Base-by-base conservation (phyloP, 1,140 invertebrate genomes). In the Anoplolepis gracilipes region DNA sequence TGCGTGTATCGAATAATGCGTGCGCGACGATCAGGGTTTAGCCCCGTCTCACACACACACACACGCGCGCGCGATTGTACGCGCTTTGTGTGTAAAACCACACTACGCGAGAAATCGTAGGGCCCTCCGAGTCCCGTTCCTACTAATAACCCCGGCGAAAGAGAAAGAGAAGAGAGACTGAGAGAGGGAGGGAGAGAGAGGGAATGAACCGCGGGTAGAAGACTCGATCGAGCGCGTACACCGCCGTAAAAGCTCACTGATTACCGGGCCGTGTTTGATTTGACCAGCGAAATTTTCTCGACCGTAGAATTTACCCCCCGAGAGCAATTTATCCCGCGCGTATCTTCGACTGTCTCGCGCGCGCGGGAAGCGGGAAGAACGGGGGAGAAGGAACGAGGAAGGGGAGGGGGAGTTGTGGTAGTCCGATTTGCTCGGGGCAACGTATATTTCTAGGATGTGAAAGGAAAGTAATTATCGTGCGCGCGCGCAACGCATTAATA, bases 261-360 rank as follows among this genome's bases (percentile, higher is more conserved):
- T 82, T 82, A 82, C 78, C 36, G 78, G 39, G 78, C 67, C 78
- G 78, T 70, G 78, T 82, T 73, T 73, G 78, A 82, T 82, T 82
- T 82, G 67, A 28, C 67, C 78, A 30, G 78, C 78, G 78, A 82
- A 82, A 82, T 82, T 82, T 82, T 82, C 78, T 73, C 78, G 67
- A 82, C 78, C 67, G 55, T 73, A 82, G 78, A 82, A 82, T 82
- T 82, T 82, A 73, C 55, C 78, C 46, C 46, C 53, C 55, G 78
- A 61, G 78, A 72, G 78, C 36, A 82, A 82, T 82, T 82, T 82
- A 82, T 61, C 67, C 67, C 78, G 78, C 28, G 78, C n/a, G 53
- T 22, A 46, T 33, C 46, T 72, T 36, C 53, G 67, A 57, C 77
- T 79, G 77, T 81, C 77, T 82, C 78, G 28, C 76, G 46, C 42